These are phyloP conservation scores for Strigamia transsilvanica DNA, from an alignment of 2,888 invertebrate species.

Conservation along the genomic window DNA sequence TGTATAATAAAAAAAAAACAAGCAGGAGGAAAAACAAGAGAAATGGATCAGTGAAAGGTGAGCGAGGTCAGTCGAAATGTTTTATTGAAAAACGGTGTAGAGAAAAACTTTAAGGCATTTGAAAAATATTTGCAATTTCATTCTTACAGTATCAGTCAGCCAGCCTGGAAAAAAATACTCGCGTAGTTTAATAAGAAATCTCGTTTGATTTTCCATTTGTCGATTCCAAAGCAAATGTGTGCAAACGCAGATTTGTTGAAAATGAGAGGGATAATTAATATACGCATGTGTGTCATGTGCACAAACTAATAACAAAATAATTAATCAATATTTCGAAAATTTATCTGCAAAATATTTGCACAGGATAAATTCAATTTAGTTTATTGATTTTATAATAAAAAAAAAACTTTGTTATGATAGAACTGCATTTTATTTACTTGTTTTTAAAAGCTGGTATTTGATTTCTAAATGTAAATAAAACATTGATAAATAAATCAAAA, in stretches of 20 bases:
- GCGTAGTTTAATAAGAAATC: slow-evolving; percentile 17
- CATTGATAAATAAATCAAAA: slow-evolving; percentile 27
- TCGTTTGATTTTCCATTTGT: slow-evolving; percentile 28
- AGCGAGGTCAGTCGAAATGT: background rate
- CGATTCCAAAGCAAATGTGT: slow-evolving; percentile 16
- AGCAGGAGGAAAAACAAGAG: background rate
- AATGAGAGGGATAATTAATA: slow-evolving; percentile 27
- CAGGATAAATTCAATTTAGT: background rate
- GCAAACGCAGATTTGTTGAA: slow-evolving; percentile 21
- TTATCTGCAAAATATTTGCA: background rate
- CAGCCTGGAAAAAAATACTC: background rate
- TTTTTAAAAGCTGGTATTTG: background rate
- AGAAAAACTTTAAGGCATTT: slow-evolving; percentile 43
- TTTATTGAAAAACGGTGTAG: slow-evolving; percentile 27
- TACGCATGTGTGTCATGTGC: slow-evolving; percentile 44
- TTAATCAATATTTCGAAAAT: slow-evolving; percentile 13
- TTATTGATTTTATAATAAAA: background rate
- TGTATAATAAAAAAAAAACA: background rate
- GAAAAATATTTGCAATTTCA: slow-evolving; percentile 44
- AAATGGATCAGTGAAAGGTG: slow-evolving; percentile 1
- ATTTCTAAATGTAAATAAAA: background rate
- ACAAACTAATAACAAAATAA: slow-evolving; percentile 47
- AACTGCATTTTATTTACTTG: background rate
- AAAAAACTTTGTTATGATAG: background rate
- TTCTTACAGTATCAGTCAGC: background rate